phyloP scores from a whole-genome alignment of 2,797 vertebrate genomes.

The Danio jaintianensis region DNA sequence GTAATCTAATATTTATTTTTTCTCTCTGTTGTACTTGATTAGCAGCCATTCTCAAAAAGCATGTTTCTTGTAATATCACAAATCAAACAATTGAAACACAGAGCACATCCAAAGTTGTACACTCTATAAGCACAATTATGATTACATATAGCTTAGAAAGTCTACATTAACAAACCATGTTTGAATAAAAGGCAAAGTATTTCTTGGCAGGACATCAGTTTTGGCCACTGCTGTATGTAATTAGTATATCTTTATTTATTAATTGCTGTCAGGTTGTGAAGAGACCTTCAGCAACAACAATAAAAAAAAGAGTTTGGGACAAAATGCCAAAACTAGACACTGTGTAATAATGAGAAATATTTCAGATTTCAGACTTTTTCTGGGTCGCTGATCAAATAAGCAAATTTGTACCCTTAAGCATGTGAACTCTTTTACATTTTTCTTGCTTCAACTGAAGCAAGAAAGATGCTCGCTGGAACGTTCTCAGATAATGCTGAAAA shows the following conservation, averaged over 20 bases:
- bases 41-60: too few species aligned
- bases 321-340: neutral
- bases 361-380: neutral
- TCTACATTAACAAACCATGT: neutral
- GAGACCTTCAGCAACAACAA: neutral
- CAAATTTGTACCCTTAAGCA: neutral
- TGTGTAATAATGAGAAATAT: neutral
- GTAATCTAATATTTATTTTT: too few species aligned
- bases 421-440: slow-evolving; percentile 10
- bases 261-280: neutral
- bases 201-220: neutral
- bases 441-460: neutral
- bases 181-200: neutral
- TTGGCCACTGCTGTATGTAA: neutral
- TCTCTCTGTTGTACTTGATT: too few species aligned
- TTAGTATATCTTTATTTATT: neutral
- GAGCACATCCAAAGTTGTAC: too few species aligned
- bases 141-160: too few species aligned
- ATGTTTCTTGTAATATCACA: too few species aligned
- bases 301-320: too few species aligned
- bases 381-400: slow-evolving; percentile 31
- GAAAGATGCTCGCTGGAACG: neutral
- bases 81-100: too few species aligned
- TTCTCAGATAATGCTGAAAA: slow-evolving; percentile 1
- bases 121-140: too few species aligned